phyloP scores from a whole-genome alignment of 2,888 invertebrate genomes.

The Uropetala carovei region DNA sequence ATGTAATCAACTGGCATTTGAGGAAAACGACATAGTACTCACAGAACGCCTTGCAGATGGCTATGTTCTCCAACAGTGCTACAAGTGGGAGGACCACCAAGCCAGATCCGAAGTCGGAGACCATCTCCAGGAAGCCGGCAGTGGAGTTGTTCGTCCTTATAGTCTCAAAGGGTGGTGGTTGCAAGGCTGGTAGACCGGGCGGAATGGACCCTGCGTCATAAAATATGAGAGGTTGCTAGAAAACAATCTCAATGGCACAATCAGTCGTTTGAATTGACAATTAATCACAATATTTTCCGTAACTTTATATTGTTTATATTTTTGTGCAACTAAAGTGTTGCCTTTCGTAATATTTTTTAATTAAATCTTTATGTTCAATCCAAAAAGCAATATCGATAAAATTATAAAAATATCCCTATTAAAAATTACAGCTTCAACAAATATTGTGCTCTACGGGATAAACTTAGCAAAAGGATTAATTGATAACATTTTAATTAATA shows the following conservation, averaged over 20 bases:
- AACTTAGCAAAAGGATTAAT: not conserved
- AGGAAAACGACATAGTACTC: constrained; percentile 72
- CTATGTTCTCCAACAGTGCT: constrained; percentile 92
- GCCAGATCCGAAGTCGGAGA: constrained; percentile 88
- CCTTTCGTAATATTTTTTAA: no score
- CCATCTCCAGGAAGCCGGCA: constrained; percentile 80
- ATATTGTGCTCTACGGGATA: no score
- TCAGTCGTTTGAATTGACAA: not conserved
- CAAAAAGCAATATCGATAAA: no score
- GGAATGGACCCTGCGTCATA: constrained; percentile 81
- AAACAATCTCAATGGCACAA: not conserved
- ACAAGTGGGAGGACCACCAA: constrained; percentile 91
- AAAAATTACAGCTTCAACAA: no score
- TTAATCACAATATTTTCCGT: no score
- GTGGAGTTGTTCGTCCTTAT: constrained; percentile 78
- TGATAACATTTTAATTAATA: not conserved
- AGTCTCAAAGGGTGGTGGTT: constrained; percentile 83
- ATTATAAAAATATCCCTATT: no score
- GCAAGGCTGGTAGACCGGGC: constrained; percentile 83
- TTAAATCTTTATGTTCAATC: no score
- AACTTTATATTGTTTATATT: not conserved
- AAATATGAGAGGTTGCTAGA: not conserved
- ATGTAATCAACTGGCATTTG: no score
- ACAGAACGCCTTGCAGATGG: constrained; percentile 96
- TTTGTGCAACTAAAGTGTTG: not conserved